Evolutionary conservation across 2,888 invertebrate species (phyloP).

Genomic region (Tineola bisselliella): DNA sequence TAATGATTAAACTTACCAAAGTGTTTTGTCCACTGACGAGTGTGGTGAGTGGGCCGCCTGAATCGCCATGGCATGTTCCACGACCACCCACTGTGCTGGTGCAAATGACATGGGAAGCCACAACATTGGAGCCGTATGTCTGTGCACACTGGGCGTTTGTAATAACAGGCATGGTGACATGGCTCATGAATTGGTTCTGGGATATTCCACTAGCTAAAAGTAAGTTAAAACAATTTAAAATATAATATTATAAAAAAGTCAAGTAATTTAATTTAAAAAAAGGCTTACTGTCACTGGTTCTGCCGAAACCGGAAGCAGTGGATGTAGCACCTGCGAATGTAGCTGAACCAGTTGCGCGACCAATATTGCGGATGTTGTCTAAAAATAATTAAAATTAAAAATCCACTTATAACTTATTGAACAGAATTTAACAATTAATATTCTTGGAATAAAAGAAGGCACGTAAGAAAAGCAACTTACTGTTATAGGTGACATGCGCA

Average conservation of each 20-base stretch:
- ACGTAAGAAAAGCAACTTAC: constrained; percentile 1
- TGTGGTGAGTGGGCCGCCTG: constrained; percentile 20
- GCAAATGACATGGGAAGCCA: constrained; percentile 32
- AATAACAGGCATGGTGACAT: constrained; percentile 20
- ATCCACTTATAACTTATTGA: not conserved
- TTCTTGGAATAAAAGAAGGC: too few species aligned
- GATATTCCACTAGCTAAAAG: not conserved
- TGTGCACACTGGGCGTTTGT: constrained; percentile 27
- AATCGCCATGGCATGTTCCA: constrained; percentile 30
- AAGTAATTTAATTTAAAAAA: not conserved
- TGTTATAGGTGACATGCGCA: constrained; percentile 1
- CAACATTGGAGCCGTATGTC: constrained; percentile 25
- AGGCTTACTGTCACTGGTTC: constrained; percentile 31
- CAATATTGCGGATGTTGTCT: constrained; percentile 30
- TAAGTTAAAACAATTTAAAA: not conserved
- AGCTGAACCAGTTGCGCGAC: constrained; percentile 26
- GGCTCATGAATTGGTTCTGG: constrained; percentile 11
- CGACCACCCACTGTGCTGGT: constrained; percentile 28
- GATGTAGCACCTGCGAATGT: constrained; percentile 28
- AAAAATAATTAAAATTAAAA: constrained; percentile 23
- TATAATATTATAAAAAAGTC: not conserved
- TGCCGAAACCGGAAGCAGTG: constrained; percentile 38
- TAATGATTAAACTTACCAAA: not conserved
- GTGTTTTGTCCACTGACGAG: not conserved
- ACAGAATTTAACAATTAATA: too few species aligned